Evolutionary conservation across 2,888 invertebrate genomes (phyloP).

Genomic region (Dicyrtomina minuta): DNA sequence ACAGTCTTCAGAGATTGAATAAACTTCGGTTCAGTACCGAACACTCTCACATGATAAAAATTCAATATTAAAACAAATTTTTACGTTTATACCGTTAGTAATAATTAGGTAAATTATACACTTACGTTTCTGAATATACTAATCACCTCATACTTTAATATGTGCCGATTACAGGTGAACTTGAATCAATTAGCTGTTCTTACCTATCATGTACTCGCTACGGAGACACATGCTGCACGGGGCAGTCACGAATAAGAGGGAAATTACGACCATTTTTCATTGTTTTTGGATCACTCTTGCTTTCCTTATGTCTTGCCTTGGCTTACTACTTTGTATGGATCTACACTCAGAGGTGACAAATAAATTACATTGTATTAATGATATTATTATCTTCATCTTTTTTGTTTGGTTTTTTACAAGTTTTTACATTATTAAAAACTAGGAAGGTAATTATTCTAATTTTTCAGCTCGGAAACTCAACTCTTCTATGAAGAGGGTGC

Average conservation of each 20-base stretch:
- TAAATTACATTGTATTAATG: neutral
- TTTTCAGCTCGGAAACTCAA: constrained; percentile 32
- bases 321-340: constrained; percentile 54
- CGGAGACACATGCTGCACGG: constrained; percentile 51
- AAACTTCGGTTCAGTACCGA: too few species aligned
- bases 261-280: constrained; percentile 53
- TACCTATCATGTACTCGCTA: constrained; percentile 53
- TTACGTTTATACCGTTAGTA: too few species aligned
- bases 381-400: neutral
- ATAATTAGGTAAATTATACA: too few species aligned
- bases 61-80: too few species aligned
- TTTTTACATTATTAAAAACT: neutral
- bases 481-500: constrained; percentile 33
- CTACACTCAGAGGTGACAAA: constrained; percentile 50
- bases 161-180: constrained; percentile 41
- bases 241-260: constrained; percentile 44
- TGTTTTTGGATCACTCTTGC: constrained; percentile 52
- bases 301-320: constrained; percentile 52
- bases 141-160: too few species aligned
- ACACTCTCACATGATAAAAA: too few species aligned
- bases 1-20: too few species aligned
- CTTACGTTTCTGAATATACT: too few species aligned
- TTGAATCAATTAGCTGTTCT: constrained; percentile 53
- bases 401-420: too few species aligned
- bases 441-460: too few species aligned